phyloP scores from a whole-genome alignment of 1,140 invertebrate species.

The Conopomorpha cramerella region DNA sequence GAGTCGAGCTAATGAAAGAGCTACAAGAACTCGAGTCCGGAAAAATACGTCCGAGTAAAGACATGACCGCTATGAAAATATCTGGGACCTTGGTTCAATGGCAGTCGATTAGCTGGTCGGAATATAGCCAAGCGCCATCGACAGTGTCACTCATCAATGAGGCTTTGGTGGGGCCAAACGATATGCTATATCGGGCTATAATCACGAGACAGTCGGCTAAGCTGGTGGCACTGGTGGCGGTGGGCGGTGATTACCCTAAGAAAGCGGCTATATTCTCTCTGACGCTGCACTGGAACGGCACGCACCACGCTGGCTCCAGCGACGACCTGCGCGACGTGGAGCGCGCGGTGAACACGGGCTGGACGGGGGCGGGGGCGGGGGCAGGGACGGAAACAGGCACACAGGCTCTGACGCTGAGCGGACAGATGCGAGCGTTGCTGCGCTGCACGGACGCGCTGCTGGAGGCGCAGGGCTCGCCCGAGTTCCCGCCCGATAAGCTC shows the following conservation, averaged over 20 bases:
- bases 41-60: slow-evolving; percentile 53
- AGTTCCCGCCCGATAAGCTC: slow-evolving; percentile 79
- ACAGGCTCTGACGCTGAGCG: slow-evolving; percentile 67
- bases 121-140: slow-evolving; percentile 63
- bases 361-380: no score
- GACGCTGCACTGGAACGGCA: slow-evolving; percentile 71
- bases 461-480: slow-evolving; percentile 72
- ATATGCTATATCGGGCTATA: slow-evolving; percentile 73
- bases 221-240: slow-evolving; percentile 74
- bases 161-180: slow-evolving; percentile 61
- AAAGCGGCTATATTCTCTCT: slow-evolving; percentile 77
- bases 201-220: slow-evolving; percentile 75
- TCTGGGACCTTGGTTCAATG: slow-evolving; percentile 70
- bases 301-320: slow-evolving; percentile 66
- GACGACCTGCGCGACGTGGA: slow-evolving; percentile 78
- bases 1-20: slow-evolving; percentile 77
- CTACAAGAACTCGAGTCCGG: slow-evolving; percentile 75
- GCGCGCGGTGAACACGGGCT: slow-evolving; percentile 71
- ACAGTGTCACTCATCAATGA: slow-evolving; percentile 59
- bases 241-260: slow-evolving; percentile 83
- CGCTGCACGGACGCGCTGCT: slow-evolving; percentile 87
- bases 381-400: no score
- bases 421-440: slow-evolving; percentile 78
- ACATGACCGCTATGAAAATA: slow-evolving; percentile 33
- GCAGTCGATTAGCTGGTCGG: slow-evolving; percentile 68